phyloP scores from a whole-genome alignment of 1,140 invertebrate species.

The Hirudo medicinalis region DNA sequence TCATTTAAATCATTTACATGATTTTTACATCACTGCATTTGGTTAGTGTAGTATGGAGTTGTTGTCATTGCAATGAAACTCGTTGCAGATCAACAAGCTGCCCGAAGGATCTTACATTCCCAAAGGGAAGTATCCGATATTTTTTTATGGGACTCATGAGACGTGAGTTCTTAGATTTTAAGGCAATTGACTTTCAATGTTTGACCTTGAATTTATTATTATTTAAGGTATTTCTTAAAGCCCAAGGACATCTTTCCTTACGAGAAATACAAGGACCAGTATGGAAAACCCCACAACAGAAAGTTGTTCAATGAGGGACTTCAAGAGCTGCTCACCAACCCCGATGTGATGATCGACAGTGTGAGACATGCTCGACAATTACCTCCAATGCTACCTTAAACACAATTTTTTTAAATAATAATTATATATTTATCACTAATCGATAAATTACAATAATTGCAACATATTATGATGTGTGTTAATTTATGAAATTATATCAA shows the following conservation, averaged over 20 bases:
- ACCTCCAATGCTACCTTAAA: too few species aligned
- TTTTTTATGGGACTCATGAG: constrained; percentile 87
- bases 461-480: too few species aligned
- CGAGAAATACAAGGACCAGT: constrained; percentile 53
- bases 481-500: too few species aligned
- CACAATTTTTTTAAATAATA: too few species aligned
- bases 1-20: too few species aligned
- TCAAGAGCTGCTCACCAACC: constrained; percentile 50
- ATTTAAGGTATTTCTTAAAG: constrained; percentile 42
- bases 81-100: constrained; percentile 55
- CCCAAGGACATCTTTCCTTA: constrained; percentile 46
- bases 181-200: neutral
- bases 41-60: neutral
- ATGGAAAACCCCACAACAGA: constrained; percentile 50
- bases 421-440: too few species aligned
- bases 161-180: constrained; percentile 52
- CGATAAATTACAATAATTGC: too few species aligned
- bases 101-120: constrained; percentile 46
- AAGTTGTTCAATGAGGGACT: constrained; percentile 56
- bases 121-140: constrained; percentile 69
- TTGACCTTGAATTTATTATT: constrained; percentile 27
- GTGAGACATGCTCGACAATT: too few species aligned
- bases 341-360: constrained; percentile 29
- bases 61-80: constrained; percentile 20
- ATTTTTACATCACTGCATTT: too few species aligned